Evolutionary conservation across 2,113 vertebrate species (phyloP).

Genomic region (Pagrus major): DNA sequence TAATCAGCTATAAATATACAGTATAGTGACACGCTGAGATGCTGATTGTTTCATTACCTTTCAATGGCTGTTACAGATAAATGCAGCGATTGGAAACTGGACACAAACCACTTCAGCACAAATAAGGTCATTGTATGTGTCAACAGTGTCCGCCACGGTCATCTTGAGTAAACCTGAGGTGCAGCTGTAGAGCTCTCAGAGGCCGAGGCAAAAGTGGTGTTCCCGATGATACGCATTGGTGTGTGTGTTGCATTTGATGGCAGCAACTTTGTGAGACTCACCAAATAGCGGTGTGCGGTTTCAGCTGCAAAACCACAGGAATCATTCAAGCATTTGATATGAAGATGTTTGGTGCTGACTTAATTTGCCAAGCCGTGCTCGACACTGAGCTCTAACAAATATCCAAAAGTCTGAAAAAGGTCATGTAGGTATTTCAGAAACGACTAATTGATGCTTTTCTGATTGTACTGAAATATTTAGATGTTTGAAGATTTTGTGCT

Average conservation of each 20-base stretch:
- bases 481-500: too few species aligned
- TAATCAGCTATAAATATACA: constrained; percentile 38
- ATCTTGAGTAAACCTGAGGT: constrained; percentile 17
- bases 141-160: neutral
- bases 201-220: neutral
- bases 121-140: constrained; percentile 17
- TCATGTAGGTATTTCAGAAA: too few species aligned
- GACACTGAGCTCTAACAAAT: too few species aligned
- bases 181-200: constrained; percentile 14
- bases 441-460: too few species aligned
- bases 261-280: neutral
- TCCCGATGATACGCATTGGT: constrained; percentile 21
- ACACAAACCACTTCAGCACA: constrained; percentile 46
- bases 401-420: too few species aligned
- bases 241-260: constrained; percentile 18
- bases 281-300: neutral
- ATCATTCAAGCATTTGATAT: constrained; percentile 4
- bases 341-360: neutral
- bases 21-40: constrained; percentile 3
- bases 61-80: constrained; percentile 40
- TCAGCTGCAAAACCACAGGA: constrained; percentile 29
- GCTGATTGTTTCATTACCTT: constrained; percentile 45
- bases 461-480: too few species aligned
- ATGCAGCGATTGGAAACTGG: constrained; percentile 24
- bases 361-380: neutral